A percentile compares a stretch with the other conserved stretches of the same genome.
Conservation (phyloP, 2,113 vertebrate genomes). For the Geothlypis trichas region DNA sequence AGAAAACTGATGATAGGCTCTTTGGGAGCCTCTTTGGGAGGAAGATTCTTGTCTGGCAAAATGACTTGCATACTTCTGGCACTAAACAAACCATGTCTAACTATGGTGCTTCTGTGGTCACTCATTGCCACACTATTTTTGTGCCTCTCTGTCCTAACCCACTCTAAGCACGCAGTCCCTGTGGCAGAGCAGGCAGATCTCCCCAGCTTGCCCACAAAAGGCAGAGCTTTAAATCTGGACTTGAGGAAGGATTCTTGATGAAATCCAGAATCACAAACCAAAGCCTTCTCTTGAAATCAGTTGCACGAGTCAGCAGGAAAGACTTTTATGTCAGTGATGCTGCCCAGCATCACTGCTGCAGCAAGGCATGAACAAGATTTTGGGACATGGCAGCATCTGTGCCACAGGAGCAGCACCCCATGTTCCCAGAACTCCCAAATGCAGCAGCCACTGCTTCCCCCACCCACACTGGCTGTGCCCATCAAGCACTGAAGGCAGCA, state of each 20-base stretch:
- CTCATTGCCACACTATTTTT: conserved; percentile 12
- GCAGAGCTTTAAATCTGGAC: not conserved
- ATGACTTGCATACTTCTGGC: conserved; percentile 30
- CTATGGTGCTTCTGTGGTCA: conserved; percentile 38
- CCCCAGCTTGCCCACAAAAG: not conserved
- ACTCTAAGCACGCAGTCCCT: rapidly evolving
- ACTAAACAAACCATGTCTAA: conserved; percentile 36
- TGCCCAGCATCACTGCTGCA: rapidly evolving
- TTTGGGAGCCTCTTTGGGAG: conserved; percentile 32
- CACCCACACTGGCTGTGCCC: rapidly evolving
- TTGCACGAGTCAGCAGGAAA: not conserved
- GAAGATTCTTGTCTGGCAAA: conserved; percentile 36
- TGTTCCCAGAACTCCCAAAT: not conserved
- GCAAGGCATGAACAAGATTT: not conserved
- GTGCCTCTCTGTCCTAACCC: not conserved
- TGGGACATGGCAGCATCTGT: not conserved
- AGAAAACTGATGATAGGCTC: conserved; percentile 47
- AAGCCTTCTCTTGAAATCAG: not conserved
- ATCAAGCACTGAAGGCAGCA: not conserved
- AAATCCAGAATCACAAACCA: conserved; percentile 33
- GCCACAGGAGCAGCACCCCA: not conserved
- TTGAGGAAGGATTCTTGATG: conserved; percentile 2
- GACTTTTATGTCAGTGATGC: not conserved
- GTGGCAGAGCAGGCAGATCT: not conserved
- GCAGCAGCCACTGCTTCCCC: not conserved